phyloP scores from a whole-genome alignment of 2,113 vertebrate genomes.

The Trichechus manatus region DNA sequence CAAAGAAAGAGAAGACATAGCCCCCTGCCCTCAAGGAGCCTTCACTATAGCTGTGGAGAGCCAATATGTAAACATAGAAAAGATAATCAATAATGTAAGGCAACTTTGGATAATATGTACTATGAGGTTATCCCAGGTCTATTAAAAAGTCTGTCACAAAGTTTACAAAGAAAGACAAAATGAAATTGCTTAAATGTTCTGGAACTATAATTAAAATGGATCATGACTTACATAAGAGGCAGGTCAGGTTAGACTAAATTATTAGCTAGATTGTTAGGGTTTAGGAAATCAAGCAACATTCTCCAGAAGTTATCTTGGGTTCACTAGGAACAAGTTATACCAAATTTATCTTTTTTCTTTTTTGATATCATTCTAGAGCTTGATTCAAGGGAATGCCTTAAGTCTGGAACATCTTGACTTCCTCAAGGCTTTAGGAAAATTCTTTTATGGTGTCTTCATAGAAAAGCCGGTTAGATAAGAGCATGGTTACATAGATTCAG shows the following conservation, averaged over 20 bases:
- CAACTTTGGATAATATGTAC: background rate
- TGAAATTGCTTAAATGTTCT: background rate
- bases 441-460: background rate
- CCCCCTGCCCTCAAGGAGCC: background rate
- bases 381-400: background rate
- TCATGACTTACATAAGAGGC: background rate
- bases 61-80: background rate
- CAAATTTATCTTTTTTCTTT: conserved; percentile 10
- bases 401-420: background rate
- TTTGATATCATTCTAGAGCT: conserved; percentile 17
- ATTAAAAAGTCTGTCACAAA: conserved; percentile 7
- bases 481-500: background rate
- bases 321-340: background rate
- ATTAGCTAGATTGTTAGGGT: background rate
- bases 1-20: background rate
- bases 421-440: background rate
- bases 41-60: background rate
- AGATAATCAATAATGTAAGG: background rate
- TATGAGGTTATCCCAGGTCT: background rate
- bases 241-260: background rate
- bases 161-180: conserved; percentile 54
- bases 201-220: background rate
- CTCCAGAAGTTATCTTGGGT: background rate
- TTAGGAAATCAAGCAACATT: background rate
- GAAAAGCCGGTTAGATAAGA: background rate